Base-by-base conservation (phyloP, 2,113 vertebrate genomes). In the Tachysurus vachellii region DNA sequence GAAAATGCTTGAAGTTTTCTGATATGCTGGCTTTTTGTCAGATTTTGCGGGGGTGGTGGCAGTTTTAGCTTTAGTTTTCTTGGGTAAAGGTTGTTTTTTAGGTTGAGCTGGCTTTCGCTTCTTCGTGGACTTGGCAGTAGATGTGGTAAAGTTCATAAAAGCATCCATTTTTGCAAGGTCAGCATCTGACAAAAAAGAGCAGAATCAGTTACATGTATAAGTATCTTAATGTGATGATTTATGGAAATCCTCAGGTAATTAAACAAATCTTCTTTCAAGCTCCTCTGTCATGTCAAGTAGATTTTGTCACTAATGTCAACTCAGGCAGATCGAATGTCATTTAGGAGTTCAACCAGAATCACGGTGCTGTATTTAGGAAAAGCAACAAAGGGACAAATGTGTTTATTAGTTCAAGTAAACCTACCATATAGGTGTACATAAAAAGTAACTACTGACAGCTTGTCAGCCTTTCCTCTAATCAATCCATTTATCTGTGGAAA, bases 121-220 rank as follows among this genome's bases (percentile, higher is more conserved):
- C 83, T 54, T 79, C 44, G 36, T 5, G 13, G 80, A 13, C 31
- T 47, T 89, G 8, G 61, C 66, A 7, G 64, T 11, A 62, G 84
- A 56, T 28, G 59, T 23, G 13, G 17, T 61, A 11, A 71, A 13
- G 26, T 50, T 57, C 7, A 47, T 85, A 66, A 95, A 85, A 87
- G 66, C 83, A 42, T 94, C 92, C 88, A 94, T 93, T 88, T 94
- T 95, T 83, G 66, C 89, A 9, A 91, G 4, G 82, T 94, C 93
- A 0, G 79, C 84, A 21, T 94, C 95, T 95, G 79, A 88, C 56
- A 85, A 88, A 50, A 61, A 28, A 9, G 21, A 28, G n/a, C 66
- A 68, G 64, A 10, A 44, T 28, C 10, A 36, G 36, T 1, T n/a
- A 59, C 26, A 28, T n/a, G n/a, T n/a, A n/a, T n/a, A n/a, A n/a